A percentile compares a stretch with the other conserved stretches of the same genome.
These are phyloP conservation scores for Tetranychus cinnabarinus DNA, from an alignment of 1,140 invertebrate genomes.

Conservation along the genomic window DNA sequence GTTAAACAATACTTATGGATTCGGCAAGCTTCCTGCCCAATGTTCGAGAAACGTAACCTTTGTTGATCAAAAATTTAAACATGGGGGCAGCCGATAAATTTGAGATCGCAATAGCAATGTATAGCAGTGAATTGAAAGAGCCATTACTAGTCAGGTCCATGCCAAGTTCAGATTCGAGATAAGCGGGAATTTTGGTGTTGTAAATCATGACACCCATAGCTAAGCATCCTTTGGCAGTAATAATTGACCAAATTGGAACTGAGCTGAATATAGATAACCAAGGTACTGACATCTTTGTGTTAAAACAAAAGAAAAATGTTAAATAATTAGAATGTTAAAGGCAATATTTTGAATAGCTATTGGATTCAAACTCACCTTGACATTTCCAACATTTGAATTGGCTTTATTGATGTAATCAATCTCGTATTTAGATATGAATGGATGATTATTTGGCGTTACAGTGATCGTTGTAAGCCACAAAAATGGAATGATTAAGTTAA, in stretches of 20 bases:
- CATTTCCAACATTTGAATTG: background rate
- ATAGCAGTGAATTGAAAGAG: background rate
- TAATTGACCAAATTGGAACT: constrained; percentile 24
- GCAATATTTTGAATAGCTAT: no score
- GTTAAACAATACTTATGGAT: constrained; percentile 9
- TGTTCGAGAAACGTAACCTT: constrained; percentile 5
- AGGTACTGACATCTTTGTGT: no score
- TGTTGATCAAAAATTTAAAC: background rate
- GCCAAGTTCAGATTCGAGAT: constrained; percentile 7
- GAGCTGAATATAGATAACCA: constrained; percentile 23
- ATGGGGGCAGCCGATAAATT: background rate
- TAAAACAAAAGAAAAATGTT: no score
- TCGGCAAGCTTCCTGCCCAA: constrained; percentile 14
- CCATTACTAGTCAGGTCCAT: constrained; percentile 6
- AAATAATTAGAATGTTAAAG: no score
- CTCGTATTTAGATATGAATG: background rate
- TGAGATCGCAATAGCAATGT: background rate
- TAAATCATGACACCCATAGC: constrained; percentile 19
- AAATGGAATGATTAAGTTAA: background rate
- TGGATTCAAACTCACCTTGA: no score
- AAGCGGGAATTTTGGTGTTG: constrained; percentile 8
- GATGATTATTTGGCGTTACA: constrained; percentile 5
- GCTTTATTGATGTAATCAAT: background rate
- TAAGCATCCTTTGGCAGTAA: constrained; percentile 26
- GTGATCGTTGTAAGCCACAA: background rate